A percentile compares a stretch with the other conserved stretches of the same genome.
Conservation (phyloP, 2,888 invertebrate species). For the Nephrotoma guestfalica region DNA sequence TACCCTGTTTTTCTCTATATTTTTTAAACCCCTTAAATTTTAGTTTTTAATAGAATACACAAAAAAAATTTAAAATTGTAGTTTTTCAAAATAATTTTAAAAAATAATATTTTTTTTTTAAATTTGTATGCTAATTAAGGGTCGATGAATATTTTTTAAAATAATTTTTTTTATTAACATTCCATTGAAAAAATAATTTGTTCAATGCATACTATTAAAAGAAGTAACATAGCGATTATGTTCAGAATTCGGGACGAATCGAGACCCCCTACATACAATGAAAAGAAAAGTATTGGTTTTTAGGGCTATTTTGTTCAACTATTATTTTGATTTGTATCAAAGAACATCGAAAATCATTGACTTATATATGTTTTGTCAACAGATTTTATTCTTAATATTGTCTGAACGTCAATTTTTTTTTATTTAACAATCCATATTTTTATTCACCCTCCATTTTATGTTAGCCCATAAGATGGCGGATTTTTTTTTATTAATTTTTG, state of each 20-base stretch:
- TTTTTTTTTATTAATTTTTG: background rate
- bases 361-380: conserved; percentile 1
- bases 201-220: background rate
- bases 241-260: background rate
- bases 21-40: background rate
- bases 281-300: background rate
- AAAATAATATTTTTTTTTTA: background rate
- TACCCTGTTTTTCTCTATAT: background rate
- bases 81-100: background rate
- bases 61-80: background rate
- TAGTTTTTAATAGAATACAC: background rate
- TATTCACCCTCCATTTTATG: background rate
- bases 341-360: conserved; percentile 2
- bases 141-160: background rate
- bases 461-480: background rate
- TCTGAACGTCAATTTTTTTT: background rate
- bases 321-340: background rate
- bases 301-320: background rate
- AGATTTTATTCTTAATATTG: background rate
- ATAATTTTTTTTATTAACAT: background rate
- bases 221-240: background rate
- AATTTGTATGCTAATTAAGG: background rate
- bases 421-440: background rate
- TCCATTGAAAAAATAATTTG: background rate
- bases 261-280: background rate